Evolutionary conservation across 2,888 invertebrate genomes (phyloP).

Genomic region (Ophion obscuratus): DNA sequence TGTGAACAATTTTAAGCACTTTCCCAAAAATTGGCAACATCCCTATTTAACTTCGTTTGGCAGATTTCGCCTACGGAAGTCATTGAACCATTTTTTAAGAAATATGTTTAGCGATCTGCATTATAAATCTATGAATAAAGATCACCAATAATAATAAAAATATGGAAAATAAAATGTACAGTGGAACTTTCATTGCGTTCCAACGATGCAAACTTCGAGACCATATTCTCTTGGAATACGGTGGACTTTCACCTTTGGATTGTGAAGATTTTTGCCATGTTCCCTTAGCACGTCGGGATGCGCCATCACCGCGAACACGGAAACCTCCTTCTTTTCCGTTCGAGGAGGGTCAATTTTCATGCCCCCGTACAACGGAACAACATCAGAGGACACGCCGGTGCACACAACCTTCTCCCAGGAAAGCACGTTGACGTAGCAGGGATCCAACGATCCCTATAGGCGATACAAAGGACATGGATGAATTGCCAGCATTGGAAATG

Average conservation of each 20-base stretch:
- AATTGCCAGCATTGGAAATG: neutral
- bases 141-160: no score
- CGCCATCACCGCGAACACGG: conserved; percentile 90
- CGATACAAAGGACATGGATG: conserved; percentile 2
- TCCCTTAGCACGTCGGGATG: conserved; percentile 89
- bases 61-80: no score
- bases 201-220: no score
- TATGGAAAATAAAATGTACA: no score
- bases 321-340: conserved; percentile 86
- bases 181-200: no score
- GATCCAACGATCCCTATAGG: conserved; percentile 78
- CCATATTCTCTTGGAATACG: neutral
- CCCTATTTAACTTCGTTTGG: no score
- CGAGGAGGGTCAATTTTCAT: conserved; percentile 88
- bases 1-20: no score
- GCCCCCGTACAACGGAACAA: conserved; percentile 90
- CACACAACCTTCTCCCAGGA: conserved; percentile 91
- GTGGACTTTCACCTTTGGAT: conserved; percentile 85
- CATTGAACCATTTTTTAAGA: no score
- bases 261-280: conserved; percentile 89
- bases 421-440: conserved; percentile 87
- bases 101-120: no score
- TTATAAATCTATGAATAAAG: no score
- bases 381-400: conserved; percentile 88
- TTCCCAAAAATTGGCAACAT: no score